Percentiles rank a stretch among this genome's conserved stretches.
These are phyloP conservation scores for Diorhabda elongata DNA, from an alignment of 1,140 invertebrate genomes.

Conservation along the genomic window DNA sequence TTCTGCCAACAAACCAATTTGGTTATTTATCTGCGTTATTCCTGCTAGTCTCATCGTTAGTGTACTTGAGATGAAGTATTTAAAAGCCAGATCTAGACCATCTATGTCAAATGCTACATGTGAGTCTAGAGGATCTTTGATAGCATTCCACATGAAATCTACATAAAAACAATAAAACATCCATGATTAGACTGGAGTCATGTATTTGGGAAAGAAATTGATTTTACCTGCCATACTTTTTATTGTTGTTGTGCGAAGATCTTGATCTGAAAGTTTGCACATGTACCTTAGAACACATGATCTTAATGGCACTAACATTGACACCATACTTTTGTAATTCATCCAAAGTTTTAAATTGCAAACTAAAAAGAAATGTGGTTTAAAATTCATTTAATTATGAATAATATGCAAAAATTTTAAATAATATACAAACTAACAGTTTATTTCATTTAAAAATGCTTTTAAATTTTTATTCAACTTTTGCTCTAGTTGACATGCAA, in stretches of 20 bases:
- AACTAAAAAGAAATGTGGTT: constrained; percentile 49
- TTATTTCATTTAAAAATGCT: too few relatives aligned
- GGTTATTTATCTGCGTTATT: constrained; percentile 91
- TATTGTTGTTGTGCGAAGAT: constrained; percentile 77
- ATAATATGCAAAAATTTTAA: too few relatives aligned
- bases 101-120: constrained; percentile 83
- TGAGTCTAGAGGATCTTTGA: constrained; percentile 86
- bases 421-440: too few relatives aligned
- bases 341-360: constrained; percentile 93
- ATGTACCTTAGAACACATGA: constrained; percentile 85
- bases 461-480: too few relatives aligned
- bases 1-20: constrained; percentile 87
- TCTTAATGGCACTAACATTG: constrained; percentile 80
- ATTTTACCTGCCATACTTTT: constrained; percentile 80
- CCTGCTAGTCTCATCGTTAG: constrained; percentile 85
- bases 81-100: constrained; percentile 86
- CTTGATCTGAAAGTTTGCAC: constrained; percentile 88
- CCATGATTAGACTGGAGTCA: neutral
- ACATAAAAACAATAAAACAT: neutral
- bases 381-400: too few relatives aligned
- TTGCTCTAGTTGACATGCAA: too few relatives aligned
- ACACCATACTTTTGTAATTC: constrained; percentile 83
- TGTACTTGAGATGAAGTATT: constrained; percentile 91
- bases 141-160: constrained; percentile 92
- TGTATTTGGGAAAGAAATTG: neutral